These are phyloP conservation scores for Hylaeus volcanicus DNA, from an alignment of 1,140 invertebrate genomes.

Conservation along the genomic window DNA sequence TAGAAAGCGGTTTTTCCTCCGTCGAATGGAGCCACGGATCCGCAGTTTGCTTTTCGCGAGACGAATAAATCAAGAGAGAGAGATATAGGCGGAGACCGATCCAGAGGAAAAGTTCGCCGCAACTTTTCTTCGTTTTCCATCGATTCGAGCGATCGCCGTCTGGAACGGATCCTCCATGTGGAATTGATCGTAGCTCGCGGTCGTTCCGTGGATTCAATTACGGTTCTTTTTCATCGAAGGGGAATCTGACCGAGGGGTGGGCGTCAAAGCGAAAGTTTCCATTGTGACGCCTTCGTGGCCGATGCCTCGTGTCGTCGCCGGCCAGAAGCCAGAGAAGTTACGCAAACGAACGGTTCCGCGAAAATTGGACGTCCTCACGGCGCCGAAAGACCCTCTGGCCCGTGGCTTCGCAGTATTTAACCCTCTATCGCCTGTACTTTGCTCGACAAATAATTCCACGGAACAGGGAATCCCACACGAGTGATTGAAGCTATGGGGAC, in stretches of 20 bases:
- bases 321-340: conserved; percentile 24
- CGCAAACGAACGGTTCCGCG: conserved; percentile 5
- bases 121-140: conserved; percentile 34
- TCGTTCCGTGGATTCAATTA: conserved; percentile 29
- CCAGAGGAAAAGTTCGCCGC: conserved; percentile 20
- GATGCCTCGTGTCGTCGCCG: conserved; percentile 24
- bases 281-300: conserved; percentile 36
- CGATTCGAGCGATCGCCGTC: conserved; percentile 36
- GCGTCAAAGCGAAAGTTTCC: conserved; percentile 49
- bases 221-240: conserved; percentile 20
- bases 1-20: conserved; percentile 28
- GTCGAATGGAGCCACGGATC: conserved; percentile 10
- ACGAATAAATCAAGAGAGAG: conserved; percentile 59
- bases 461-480: too few relatives aligned
- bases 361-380: neutral
- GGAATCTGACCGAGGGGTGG: conserved; percentile 18
- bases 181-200: conserved; percentile 21
- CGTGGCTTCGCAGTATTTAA: neutral
- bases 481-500: too few relatives aligned
- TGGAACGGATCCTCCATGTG: conserved; percentile 6
- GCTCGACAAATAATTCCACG: too few relatives aligned
- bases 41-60: conserved; percentile 37
- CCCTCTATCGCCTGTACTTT: too few relatives aligned
- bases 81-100: neutral
- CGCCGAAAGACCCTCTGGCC: too few relatives aligned